phyloP scores from a whole-genome alignment of 1,140 invertebrate species.

The Rhizoglyphus robini region DNA sequence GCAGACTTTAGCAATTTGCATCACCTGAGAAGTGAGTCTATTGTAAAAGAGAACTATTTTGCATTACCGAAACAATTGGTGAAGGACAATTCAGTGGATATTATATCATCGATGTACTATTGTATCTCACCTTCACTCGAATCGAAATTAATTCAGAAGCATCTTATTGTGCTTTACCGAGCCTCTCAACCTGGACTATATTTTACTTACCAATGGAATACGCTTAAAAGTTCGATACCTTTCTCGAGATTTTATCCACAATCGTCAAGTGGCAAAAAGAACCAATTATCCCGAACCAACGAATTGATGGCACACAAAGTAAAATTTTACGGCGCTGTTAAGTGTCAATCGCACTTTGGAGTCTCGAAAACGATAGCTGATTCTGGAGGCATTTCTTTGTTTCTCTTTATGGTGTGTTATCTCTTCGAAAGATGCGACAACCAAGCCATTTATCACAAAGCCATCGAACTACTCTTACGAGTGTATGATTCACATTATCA shows the following conservation, averaged over 20 bases:
- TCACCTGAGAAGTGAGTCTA: not conserved
- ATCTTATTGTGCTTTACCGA: not conserved
- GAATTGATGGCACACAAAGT: not conserved
- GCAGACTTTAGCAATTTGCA: slow-evolving; percentile 11
- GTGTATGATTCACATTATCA: slow-evolving; percentile 8
- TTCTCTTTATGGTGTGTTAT: slow-evolving; percentile 21
- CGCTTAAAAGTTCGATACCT: not conserved
- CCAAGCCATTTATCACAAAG: not conserved
- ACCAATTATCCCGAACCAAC: not conserved
- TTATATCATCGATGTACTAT: not conserved
- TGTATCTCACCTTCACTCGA: not conserved
- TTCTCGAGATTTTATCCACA: not conserved
- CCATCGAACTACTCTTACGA: slow-evolving; percentile 14
- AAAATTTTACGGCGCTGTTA: not conserved
- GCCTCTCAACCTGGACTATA: not conserved
- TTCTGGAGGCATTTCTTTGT: slow-evolving; percentile 16
- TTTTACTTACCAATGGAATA: not conserved
- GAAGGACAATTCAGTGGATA: not conserved
- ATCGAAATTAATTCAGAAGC: not conserved
- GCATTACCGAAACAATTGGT: not conserved
- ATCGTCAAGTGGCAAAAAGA: too few relatives aligned
- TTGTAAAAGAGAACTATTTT: not conserved
- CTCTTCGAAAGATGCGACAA: slow-evolving; percentile 13
- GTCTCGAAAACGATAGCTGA: slow-evolving; percentile 4
- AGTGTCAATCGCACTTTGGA: not conserved